Base-by-base conservation (phyloP, 2,888 invertebrate species). In the Sympetrum striolatum region DNA sequence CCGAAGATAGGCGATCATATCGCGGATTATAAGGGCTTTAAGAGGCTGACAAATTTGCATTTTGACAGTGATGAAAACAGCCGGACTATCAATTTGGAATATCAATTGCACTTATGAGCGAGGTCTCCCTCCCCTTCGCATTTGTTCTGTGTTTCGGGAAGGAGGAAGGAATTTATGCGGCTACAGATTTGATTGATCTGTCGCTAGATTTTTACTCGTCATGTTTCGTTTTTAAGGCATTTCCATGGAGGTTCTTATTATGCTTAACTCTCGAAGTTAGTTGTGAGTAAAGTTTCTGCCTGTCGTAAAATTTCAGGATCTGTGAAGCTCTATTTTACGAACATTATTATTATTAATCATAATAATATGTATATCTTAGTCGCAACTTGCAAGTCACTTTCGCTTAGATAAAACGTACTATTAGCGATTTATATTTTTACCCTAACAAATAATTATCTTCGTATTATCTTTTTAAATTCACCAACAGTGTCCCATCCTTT, bases 61-160 rank as follows among this genome's bases (percentile, higher is more conserved):
- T 86, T 86, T 86, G 86, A 86, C 86, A 86, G 86, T 86, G 86
- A 86, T 86, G 86, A 86, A 86, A 86, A 60, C 60, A 37, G 86
- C 22, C 39, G 35, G 37, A 37, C 86, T 86, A 86, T 86, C 86
- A 37, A 86, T 86, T 86, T 86, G 37, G 86, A 60, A 86, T 86
- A 86, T 86, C 86, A 86, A 86, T 64, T 60, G 86, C 86, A 64
- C 12, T 60, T 37, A 86, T 86, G 22, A 39, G 22, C n/a, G 22
- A 35, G 82, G 4, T 2, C 22, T 39, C 64, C 37, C 35, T n/a
- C 22, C 37, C 53, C 15, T 53, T 73, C 22, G 25, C 25, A 3
- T 25, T 25, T 64, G 22, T 64, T 64, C 8, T 25, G 64, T 64
- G 6, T n/a, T n/a, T 0, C 4, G 64, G 22, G 6, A 3, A 73